Base-by-base conservation (phyloP, 2,888 invertebrate species). In the Mesoligia furuncula region DNA sequence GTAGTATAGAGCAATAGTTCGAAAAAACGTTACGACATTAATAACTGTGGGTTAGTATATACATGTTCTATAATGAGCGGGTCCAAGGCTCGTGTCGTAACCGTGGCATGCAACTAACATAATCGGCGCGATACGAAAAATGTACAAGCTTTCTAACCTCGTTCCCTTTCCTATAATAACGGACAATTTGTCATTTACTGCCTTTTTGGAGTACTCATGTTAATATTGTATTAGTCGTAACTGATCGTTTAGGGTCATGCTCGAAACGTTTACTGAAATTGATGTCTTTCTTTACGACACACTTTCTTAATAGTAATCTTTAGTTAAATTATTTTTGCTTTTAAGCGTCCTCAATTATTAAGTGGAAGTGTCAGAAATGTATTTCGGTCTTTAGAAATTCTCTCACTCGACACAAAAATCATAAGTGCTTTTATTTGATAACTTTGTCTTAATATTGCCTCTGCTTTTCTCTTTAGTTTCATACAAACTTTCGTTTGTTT, bases 121-220 rank as follows among this genome's bases (percentile, higher is more conserved):
- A 85, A 91, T 87, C 85, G 81, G 79, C 84, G 75, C 89, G 86
- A 90, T 90, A 90, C 88, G 88, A 92, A 93, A 93, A 93, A 92
- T 89, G 87, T 83, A 90, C 90, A 87, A 92, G 90, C 93, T 95
- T 93, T 94, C 93, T 95, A 95, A 94, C 94, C 93, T 94, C 93
- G 94, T 91, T 92, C 92, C 88, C 92, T 94, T 93, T 94, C 90
- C 87, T 88, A 84, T 91, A 92, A 92, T 91, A 79, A 83, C 79
- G 76, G 75, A 77, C 83, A 77, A 86, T 88, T 88, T 88, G 87
- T 88, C 87, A 83, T 85, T 88, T 84, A 79, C 67, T 75, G 81
- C 84, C 75, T 79, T 85, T 85, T 81, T 81, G 48, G 75, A 84
- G 64, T 75, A 75, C 54, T 72, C 68, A 67, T 79, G 64, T 76